Base-by-base conservation (phyloP, 2,113 vertebrate species). In the Aspiorhynchus laticeps region DNA sequence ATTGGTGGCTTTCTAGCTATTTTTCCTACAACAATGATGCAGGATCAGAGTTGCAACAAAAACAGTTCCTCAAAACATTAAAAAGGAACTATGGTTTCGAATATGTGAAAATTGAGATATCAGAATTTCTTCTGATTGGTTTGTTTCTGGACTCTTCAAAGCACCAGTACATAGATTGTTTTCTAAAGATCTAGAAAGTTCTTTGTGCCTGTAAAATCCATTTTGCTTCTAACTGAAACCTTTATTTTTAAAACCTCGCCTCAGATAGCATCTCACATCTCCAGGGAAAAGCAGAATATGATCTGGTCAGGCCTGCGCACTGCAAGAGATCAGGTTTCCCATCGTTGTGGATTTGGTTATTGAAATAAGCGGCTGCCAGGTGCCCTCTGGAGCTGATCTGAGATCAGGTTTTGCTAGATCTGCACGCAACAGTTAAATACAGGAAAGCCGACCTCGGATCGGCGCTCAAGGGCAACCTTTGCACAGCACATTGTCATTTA, bases 361-460 rank as follows among this genome's bases (percentile, higher is more conserved):
- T 80, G 78, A 63, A 80, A 80, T 63, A 63, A 41, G 78, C 56
- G 3, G 78, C 76, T 79, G 76, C 46, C 76, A 79, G 48, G 33
- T 80, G 80, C 26, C 80, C 38, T 67, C 63, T 6, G 19, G 14
- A n/a, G n/a, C 80, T 33, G 81, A 83, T 83, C 81, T 48, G 43
- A 71, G 65, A 51, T 71, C 81, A 14, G 19, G 41, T 67, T 71
- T 51, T n/a, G 65, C 43, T 36, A 46, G 26, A 83, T 71, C 17
- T 48, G 63, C 65, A 10, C 2, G 28, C 15, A 24, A 21, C 15
- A 5, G 81, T 71, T 83, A 36, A 82, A 83, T 33, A 51, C 28
- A 53, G 46, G 11, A 21, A 48, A 48, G 63, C 81, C 14, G 81
- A 71, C 46, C 81, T 24, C 1, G 12, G 81, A 83, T 53, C 65